phyloP scores from a whole-genome alignment of 92 coral and sea anemone genomes.

The Virgularia gustaviana region DNA sequence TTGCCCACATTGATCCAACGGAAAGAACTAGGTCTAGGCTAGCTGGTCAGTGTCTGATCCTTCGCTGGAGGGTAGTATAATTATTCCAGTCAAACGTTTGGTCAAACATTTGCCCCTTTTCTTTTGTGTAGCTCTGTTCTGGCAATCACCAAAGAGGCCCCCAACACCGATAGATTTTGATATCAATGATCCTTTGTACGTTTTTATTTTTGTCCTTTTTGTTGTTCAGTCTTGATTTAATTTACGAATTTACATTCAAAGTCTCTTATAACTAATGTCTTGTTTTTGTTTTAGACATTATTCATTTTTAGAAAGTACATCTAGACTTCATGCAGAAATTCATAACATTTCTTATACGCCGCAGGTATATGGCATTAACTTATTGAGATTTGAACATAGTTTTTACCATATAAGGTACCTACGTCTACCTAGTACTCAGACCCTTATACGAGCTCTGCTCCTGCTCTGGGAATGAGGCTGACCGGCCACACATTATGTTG shows the following conservation, averaged over 20 bases:
- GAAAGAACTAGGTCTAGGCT: neutral
- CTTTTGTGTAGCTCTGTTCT: constrained; percentile 66
- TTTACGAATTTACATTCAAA: neutral
- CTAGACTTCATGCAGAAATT: constrained; percentile 69
- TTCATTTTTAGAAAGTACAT: constrained; percentile 68
- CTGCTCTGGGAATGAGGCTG: no score
- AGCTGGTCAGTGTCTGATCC: neutral
- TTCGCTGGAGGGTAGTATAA: neutral
- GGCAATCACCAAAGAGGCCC: constrained; percentile 95
- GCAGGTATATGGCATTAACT: constrained; percentile 43
- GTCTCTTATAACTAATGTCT: neutral
- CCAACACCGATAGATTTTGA: constrained; percentile 79
- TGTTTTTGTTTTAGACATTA: constrained; percentile 70
- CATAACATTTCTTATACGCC: constrained; percentile 56
- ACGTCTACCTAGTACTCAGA: no score
- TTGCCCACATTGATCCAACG: neutral
- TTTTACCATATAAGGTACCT: no score
- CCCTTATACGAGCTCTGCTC: no score
- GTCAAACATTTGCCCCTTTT: neutral
- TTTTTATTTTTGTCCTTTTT: neutral
- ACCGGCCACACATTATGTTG: no score
- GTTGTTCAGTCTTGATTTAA: neutral
- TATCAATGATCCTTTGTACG: constrained; percentile 67
- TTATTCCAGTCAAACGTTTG: neutral
- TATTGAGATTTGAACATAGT: neutral